These are phyloP conservation scores for Polyodon spathula DNA, from an alignment of 2,113 vertebrate genomes.

Conservation along the genomic window DNA sequence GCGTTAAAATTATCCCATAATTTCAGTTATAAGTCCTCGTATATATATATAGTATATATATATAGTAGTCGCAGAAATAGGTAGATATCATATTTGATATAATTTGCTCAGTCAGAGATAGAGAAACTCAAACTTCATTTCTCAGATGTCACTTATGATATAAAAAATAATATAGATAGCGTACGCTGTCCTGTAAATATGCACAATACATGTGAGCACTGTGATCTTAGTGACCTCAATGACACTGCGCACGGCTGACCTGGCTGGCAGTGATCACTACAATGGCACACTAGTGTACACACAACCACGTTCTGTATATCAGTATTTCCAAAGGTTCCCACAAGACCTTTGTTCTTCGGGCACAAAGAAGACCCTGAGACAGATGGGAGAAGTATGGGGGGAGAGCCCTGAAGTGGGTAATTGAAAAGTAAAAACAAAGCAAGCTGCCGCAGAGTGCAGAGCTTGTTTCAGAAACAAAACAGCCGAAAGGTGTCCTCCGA, in stretches of 20 bases:
- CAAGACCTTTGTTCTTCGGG: not conserved
- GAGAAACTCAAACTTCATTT: no score
- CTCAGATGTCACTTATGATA: no score
- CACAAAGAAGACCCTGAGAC: not conserved
- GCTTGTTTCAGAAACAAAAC: not conserved
- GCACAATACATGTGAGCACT: not conserved
- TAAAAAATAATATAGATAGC: no score
- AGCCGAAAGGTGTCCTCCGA: not conserved
- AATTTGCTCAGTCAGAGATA: no score
- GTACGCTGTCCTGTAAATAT: no score
- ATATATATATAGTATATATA: no score
- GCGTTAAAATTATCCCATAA: no score
- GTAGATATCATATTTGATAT: no score
- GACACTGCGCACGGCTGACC: not conserved
- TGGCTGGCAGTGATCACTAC: no score
- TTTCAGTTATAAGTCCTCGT: no score
- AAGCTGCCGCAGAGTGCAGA: not conserved
- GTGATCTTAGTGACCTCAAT: not conserved
- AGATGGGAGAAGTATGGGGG: not conserved
- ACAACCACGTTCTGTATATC: not conserved
- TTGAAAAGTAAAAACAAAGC: not conserved
- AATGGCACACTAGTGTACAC: not conserved
- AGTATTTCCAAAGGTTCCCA: not conserved
- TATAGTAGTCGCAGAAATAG: no score
- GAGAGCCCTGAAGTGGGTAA: not conserved